Evolutionary conservation across 2,888 invertebrate species (phyloP), one percentile per base, ranked within the genome.

Genomic region (Xiphydria camelus): DNA sequence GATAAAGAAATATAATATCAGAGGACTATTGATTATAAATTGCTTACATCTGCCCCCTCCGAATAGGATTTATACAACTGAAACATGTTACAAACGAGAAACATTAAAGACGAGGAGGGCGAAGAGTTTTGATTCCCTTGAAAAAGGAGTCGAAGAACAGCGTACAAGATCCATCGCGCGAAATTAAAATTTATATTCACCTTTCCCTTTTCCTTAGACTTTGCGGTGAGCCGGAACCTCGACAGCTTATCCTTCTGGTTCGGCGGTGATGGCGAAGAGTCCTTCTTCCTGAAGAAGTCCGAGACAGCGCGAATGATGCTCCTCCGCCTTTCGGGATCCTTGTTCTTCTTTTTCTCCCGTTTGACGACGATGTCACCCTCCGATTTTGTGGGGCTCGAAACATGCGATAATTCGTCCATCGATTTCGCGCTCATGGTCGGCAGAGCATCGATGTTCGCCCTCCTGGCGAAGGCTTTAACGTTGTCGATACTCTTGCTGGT

Each of bases 281-380:
- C 85, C 65, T 83, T 82, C 60, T 87, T 85, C 72, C 88, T 87
- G 70, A 93, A 88, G 73, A 92, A 88, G 71, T 86, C 90, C 12
- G 90, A 87, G 51, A 93, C 85, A 39, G 91, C 85, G 76, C 89
- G 90, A 64, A 91, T 90, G 40, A 92, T 85, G 75, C 91, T 90
- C 64, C 86, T 89, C 49, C 90, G 81, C 51, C 90, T 80, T 62
- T 89, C 88, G 0, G 83, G 80, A 68, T 86, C 86, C 64, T 85
- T 86, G 17, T 79, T 76, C 45, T 81, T 81, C 50, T 79, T 79
- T 47, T 76, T 77, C 4, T 73, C 74, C 34, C 75, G 71, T 47
- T 77, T 78, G 9, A 61, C 45, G 6, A 64, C 62, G 17, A 60
- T 65, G 2, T 46, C 41, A 2, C 34, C 19, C 15, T 42, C 15